phyloP scores from a whole-genome alignment of 1,140 invertebrate species.

The Zophobas morio region DNA sequence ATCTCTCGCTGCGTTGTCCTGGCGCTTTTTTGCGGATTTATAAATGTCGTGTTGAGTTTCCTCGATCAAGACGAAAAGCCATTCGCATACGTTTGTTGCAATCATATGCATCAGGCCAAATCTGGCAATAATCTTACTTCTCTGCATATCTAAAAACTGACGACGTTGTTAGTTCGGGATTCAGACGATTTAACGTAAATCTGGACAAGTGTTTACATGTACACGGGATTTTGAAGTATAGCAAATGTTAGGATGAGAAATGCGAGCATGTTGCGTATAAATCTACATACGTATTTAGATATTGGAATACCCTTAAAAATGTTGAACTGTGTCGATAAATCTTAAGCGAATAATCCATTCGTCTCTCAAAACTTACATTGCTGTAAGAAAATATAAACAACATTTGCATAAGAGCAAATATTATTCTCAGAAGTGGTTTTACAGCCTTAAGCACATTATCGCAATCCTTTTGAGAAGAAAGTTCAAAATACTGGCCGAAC shows the following conservation, averaged over 20 bases:
- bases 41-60: conserved; percentile 86
- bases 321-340: not conserved
- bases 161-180: conserved; percentile 2
- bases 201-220: no score
- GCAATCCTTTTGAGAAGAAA: conserved; percentile 69
- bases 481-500: conserved; percentile 77
- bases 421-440: conserved; percentile 73
- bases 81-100: conserved; percentile 86
- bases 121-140: conserved; percentile 77
- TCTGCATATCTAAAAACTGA: conserved; percentile 70
- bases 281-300: no score
- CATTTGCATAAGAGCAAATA: conserved; percentile 77
- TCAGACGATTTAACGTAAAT: not conserved
- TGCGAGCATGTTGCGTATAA: no score
- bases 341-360: not conserved
- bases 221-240: no score
- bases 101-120: conserved; percentile 90
- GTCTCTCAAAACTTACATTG: conserved; percentile 68
- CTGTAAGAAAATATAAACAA: conserved; percentile 81
- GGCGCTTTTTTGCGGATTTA: conserved; percentile 67
- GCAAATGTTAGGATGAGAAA: no score
- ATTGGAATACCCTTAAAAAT: no score
- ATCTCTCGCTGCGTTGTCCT: conserved; percentile 46
- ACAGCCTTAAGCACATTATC: conserved; percentile 72
- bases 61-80: conserved; percentile 84